Base-by-base conservation (phyloP, 2,797 vertebrate species). In the Enteromius unitaeniatus region DNA sequence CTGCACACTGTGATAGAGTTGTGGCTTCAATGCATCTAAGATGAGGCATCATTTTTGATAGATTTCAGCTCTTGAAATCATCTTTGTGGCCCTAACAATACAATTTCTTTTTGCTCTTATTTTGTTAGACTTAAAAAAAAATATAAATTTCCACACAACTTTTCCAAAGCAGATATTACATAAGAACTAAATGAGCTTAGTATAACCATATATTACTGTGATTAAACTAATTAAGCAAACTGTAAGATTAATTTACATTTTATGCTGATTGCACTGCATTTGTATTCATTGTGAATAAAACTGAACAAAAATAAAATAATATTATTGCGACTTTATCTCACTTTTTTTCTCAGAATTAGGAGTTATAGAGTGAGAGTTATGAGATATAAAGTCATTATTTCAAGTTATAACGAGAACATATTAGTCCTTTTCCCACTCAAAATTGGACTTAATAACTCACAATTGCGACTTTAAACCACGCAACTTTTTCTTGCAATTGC, bases 1-100 rank as follows among this genome's bases (percentile, higher is more conserved):
- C 64, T 28, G 55, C 55, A 28, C 55, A 45, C 58, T 47, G 58
- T 65, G 42, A 65, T 79, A n/a, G 60, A 69, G 64, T 55, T 68
- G 42, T 40, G 49, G 21, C 47, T 55, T 69, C 78, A 69, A 55
- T 79, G 78, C 64, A 79, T 80, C 49, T 40, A 11, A 58, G 79
- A 81, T 70, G 68, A 70, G 79, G 28, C n/a, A 28, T 79, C 28
- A 67, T 79, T 67, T 53, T n/a, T 79, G 31, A 79, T 68, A 68
- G 28, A 68, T 79, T 53, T 68, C 45, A 67, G 23, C 28, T 53
- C 49, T 69, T n/a, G 26, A 81, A 49, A 81, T 62, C 40, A 73
- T 62, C 55, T 81, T 81, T 60, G 40, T 60, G 19, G 17, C 23
- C 1, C 55, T 53, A 23, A 7, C 3, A 14, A 34, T 62, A 62